Base-by-base conservation (phyloP, 1,140 invertebrate genomes). In the Bombus consobrinus region DNA sequence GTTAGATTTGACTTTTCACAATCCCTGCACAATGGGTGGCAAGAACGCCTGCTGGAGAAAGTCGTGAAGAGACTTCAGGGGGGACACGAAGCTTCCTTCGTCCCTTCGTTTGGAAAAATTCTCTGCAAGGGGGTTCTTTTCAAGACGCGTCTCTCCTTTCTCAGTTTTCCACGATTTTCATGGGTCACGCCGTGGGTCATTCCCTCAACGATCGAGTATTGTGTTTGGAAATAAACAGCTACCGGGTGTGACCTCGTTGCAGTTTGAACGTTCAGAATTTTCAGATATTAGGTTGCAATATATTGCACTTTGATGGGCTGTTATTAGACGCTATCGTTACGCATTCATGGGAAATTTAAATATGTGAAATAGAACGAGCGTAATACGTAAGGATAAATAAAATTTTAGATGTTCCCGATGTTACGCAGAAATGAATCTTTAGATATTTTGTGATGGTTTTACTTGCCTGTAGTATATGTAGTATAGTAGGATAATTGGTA, bases 1-100 rank as follows among this genome's bases (percentile, higher is more conserved):
- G 83, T 73, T 73, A 53, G 69, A 34, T 81, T 74, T 68, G 83
- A 85, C 83, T 85, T 85, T 85, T 68, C 69, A 81, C 41, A n/a
- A 73, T 80, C 34, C 39, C 25, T 1, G 39, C 78, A 85, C 78
- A 85, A 85, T 81, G 32, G 77, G 66, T 37, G 64, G 41, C 25
- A 9, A 57, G 68, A 53, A 53, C 78, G 18, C 22, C 12, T 15
- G 9, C 25, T 9, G 32, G 41, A 57, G 53, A 73, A 81, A 81
- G 77, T 83, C 43, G 53, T 69, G 34, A 66, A 66, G 68, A 59
- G 37, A 25, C 18, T 25, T 28, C 13, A 8, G 2, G 43, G 25
- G 66, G 34, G 59, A 28, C 41, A 9, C 41, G 72, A 28, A 25
- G 32, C 34, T 47, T 77, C 37, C 62, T 59, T 57, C 28, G 28